Evolutionary conservation across 2,888 invertebrate species (phyloP).

Genomic region (Philopedon plagiatum): DNA sequence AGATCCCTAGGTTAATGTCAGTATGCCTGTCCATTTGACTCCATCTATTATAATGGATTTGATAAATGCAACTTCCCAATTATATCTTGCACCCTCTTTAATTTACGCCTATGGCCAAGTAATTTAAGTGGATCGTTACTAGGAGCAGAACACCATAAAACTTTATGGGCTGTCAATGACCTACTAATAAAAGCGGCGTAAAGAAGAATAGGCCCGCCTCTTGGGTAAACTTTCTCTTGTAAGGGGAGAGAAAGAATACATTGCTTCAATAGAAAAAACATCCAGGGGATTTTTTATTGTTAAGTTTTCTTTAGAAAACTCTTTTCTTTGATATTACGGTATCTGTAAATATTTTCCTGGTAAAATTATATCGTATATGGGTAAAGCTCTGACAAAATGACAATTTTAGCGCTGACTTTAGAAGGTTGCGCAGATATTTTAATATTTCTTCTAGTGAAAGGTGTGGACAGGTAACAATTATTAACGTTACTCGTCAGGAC

Average conservation of each 20-base stretch:
- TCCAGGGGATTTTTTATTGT: conserved; percentile 41
- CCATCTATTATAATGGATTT: too few relatives aligned
- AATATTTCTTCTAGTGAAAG: too few relatives aligned
- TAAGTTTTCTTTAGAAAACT: conserved; percentile 35
- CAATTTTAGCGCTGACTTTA: too few relatives aligned
- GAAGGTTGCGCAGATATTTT: too few relatives aligned
- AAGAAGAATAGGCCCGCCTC: conserved; percentile 33
- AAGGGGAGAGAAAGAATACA: conserved; percentile 37
- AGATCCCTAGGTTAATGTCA: too few relatives aligned
- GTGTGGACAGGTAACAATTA: too few relatives aligned
- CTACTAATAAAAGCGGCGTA: conserved; percentile 43
- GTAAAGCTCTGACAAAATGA: neutral
- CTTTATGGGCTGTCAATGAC: conserved; percentile 48
- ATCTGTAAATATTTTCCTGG: conserved; percentile 10
- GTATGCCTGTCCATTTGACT: too few relatives aligned
- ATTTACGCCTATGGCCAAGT: conserved; percentile 18
- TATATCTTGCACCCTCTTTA: neutral
- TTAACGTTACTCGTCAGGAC: too few relatives aligned
- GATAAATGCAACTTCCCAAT: neutral
- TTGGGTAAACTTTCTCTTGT: conserved; percentile 17
- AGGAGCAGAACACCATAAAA: conserved; percentile 31
- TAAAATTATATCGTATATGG: neutral
- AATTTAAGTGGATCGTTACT: conserved; percentile 16
- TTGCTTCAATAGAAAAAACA: conserved; percentile 24
- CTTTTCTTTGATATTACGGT: conserved; percentile 20